Base-by-base conservation (phyloP, 1,140 invertebrate species). In the Dryas iulia region DNA sequence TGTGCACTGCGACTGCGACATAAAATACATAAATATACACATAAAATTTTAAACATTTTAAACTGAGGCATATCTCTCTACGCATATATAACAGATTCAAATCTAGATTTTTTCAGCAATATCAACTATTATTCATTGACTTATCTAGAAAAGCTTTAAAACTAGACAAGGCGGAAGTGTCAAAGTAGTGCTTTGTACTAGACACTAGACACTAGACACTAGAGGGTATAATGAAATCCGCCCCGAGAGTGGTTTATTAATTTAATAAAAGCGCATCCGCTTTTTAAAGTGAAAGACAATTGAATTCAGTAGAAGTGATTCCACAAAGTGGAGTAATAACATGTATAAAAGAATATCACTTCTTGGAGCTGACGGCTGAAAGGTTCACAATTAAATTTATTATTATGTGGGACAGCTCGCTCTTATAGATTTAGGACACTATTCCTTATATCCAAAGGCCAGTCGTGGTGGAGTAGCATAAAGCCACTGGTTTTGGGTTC, bases 201-300 rank as follows among this genome's bases (percentile, higher is more conserved):
- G n/a, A n/a, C n/a, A n/a, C n/a, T n/a, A n/a, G n/a, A n/a, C n/a
- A n/a, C n/a, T n/a, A n/a, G n/a, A n/a, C 7, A 39, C 35, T 39
- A 39, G 3, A 18, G 39, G 39, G 21, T 47, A 47, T 47, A 47
- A 47, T 47, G 21, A 47, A 47, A 8, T 21, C 21, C 39, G 39
- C 21, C 14, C 39, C 18, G 39, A 47, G 39, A 47, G 39, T 47
- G 39, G 14, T 47, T 47, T 47, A 47, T 47, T 47, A 47, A 47
- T 47, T 47, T 47, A 47, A 47, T 47, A 47, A 39, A 47, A 47
- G 39, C 39, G 39, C 39, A 47, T 47, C 39, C 39, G 39, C 39
- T 21, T 47, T 47, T 47, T 47, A 47, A 47, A 47, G 18, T 47
- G 39, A 18, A 47, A 47, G 39, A 47, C 18, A 47, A 47, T 47